Conservation (phyloP, 2,888 invertebrate species). For the Macrostomum cliftonense region DNA sequence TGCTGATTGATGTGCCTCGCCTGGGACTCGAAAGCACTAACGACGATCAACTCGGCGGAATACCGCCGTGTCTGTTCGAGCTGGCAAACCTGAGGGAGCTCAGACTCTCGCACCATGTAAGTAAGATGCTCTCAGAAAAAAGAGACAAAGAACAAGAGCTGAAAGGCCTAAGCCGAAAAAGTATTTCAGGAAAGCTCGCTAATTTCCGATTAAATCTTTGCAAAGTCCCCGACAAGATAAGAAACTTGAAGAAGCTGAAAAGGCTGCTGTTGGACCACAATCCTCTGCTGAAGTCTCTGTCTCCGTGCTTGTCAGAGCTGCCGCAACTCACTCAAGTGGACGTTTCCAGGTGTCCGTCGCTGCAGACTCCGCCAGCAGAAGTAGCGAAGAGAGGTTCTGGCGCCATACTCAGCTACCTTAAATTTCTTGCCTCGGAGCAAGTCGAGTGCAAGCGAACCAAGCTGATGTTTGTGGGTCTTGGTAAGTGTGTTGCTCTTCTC, state of each 20-base stretch:
- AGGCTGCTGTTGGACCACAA: too few relatives aligned
- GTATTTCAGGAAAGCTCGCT: too few relatives aligned
- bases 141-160: too few relatives aligned
- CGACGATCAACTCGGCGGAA: not conserved
- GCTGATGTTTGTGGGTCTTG: conserved; percentile 16
- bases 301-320: too few relatives aligned
- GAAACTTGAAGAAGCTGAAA: not conserved
- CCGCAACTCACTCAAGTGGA: too few relatives aligned
- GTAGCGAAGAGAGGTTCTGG: not conserved
- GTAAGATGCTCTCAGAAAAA: too few relatives aligned
- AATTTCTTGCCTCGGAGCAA: not conserved
- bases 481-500: too few relatives aligned
- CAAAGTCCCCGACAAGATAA: not conserved
- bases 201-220: too few relatives aligned
- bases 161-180: too few relatives aligned
- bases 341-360: too few relatives aligned
- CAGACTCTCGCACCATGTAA: not conserved
- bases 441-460: conserved; percentile 6
- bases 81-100: not conserved
- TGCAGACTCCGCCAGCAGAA: not conserved
- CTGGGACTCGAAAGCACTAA: not conserved
- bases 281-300: too few relatives aligned
- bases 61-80: not conserved
- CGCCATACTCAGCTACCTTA: not conserved
- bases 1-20: not conserved